phyloP scores from a whole-genome alignment of 2,113 vertebrate species.

The Nansenia antarctica region DNA sequence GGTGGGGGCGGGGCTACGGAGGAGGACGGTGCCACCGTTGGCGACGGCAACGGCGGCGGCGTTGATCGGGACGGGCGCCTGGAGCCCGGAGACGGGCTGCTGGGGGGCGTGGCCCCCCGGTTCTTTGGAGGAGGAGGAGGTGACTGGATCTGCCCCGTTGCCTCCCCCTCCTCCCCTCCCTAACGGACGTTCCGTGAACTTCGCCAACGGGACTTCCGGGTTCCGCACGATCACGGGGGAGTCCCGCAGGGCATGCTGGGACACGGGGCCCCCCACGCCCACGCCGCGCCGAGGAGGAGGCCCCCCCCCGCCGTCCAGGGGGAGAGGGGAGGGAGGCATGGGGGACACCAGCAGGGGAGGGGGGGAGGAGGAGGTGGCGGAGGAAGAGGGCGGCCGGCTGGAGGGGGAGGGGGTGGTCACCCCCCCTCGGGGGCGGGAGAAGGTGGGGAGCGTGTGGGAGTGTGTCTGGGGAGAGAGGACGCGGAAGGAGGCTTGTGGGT shows the following conservation, averaged over 20 bases:
- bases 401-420: slow-evolving; percentile 56
- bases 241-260: slow-evolving; percentile 79
- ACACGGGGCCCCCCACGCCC: slow-evolving; percentile 78
- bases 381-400: slow-evolving; percentile 63
- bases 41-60: slow-evolving; percentile 70
- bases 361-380: slow-evolving; percentile 55
- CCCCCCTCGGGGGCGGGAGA: slow-evolving; percentile 68
- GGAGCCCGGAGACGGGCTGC: slow-evolving; percentile 73
- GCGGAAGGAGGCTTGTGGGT: slow-evolving; percentile 74
- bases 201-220: slow-evolving; percentile 86
- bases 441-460: slow-evolving; percentile 74
- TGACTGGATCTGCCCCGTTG: no score
- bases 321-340: slow-evolving; percentile 76
- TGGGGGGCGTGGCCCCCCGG: slow-evolving; percentile 42
- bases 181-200: slow-evolving; percentile 81
- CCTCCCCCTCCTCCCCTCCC: slow-evolving; percentile 58
- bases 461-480: slow-evolving; percentile 80
- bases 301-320: no score
- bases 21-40: slow-evolving; percentile 70
- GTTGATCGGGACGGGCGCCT: slow-evolving; percentile 87
- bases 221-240: slow-evolving; percentile 91
- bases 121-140: slow-evolving; percentile 63
- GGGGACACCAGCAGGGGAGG: slow-evolving; percentile 77
- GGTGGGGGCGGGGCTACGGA: slow-evolving; percentile 70
- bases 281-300: slow-evolving; percentile 78